Evolutionary conservation across 2,113 vertebrate species (phyloP).

Genomic region (Corythoichthys intestinalis): DNA sequence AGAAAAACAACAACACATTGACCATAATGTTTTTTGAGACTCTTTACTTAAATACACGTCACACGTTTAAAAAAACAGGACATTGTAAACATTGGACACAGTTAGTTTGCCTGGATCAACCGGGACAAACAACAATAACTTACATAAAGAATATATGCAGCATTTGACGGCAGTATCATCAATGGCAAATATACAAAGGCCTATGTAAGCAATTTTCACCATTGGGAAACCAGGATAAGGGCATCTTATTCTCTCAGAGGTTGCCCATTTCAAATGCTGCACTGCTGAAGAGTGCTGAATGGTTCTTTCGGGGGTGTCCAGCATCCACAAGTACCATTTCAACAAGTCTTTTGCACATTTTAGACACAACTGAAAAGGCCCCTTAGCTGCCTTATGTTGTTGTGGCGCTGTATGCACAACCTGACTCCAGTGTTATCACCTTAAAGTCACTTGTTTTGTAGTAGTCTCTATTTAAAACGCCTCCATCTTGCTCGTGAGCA

Average conservation of each 20-base stretch:
- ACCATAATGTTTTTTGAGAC: conserved; percentile 48
- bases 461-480: conserved; percentile 64
- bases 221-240: conserved; percentile 44
- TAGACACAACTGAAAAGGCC: conserved; percentile 30
- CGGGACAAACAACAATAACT: conserved; percentile 72
- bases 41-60: conserved; percentile 81
- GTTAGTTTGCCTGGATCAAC: conserved; percentile 72
- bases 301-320: conserved; percentile 62
- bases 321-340: conserved; percentile 71
- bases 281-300: conserved; percentile 41
- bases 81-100: conserved; percentile 76
- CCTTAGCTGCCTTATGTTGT: conserved; percentile 34
- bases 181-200: conserved; percentile 59
- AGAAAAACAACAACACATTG: neutral
- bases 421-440: conserved; percentile 71
- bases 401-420: conserved; percentile 35
- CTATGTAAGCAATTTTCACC: conserved; percentile 58
- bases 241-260: conserved; percentile 31
- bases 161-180: conserved; percentile 57
- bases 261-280: conserved; percentile 51
- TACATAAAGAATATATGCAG: conserved; percentile 71
- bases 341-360: conserved; percentile 44
- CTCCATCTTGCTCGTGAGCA: conserved; percentile 83
- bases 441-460: conserved; percentile 37
- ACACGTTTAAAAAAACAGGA: conserved; percentile 61